A percentile compares a stretch with the other conserved stretches of the same genome.
Evolutionary conservation across 2,797 vertebrate species (phyloP).

Genomic region (Acomys russatus): DNA sequence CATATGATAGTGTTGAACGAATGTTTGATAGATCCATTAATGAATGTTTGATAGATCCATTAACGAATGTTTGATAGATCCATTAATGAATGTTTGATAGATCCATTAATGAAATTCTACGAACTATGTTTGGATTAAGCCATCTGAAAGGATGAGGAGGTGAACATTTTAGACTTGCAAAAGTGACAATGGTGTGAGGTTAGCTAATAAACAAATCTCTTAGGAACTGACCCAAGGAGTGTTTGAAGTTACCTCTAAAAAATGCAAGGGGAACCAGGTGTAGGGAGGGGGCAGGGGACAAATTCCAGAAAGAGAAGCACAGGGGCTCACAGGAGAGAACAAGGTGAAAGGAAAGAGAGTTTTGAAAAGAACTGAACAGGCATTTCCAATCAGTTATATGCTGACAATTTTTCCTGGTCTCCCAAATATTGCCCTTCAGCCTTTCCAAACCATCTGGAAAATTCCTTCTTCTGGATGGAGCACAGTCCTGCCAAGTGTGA

Average conservation of each 20-base stretch:
- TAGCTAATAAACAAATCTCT: background rate
- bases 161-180: background rate
- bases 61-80: background rate
- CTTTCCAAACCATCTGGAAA: constrained; percentile 76
- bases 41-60: too few species aligned
- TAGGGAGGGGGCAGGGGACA: too few species aligned
- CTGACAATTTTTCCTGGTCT: constrained; percentile 45
- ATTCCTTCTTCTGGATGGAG: constrained; percentile 68
- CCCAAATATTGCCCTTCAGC: constrained; percentile 41
- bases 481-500: constrained; percentile 40
- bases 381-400: constrained; percentile 62
- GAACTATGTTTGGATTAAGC: background rate
- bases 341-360: background rate
- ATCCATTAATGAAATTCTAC: background rate
- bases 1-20: background rate
- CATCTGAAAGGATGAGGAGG: background rate
- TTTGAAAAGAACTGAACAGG: background rate
- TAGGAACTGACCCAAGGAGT: background rate
- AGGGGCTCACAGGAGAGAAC: background rate
- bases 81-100: background rate
- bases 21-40: background rate
- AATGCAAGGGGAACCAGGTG: too few species aligned
- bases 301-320: background rate
- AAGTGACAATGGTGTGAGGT: background rate
- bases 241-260: background rate